Conservation (phyloP, 2,113 vertebrate genomes). For the Sphyrna mokarran region DNA sequence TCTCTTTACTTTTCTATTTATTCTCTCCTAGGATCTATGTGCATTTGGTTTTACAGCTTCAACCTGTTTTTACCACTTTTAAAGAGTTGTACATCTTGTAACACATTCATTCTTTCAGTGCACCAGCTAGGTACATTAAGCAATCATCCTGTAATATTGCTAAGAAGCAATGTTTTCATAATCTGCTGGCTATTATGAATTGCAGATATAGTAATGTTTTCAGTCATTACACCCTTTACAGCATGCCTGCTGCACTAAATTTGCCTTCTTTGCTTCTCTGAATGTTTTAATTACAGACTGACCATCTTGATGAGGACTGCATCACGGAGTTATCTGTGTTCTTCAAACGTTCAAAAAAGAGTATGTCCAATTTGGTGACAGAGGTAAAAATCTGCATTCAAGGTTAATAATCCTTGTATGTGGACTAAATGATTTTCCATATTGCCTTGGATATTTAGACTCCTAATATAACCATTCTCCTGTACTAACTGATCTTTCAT, state of each 20-base stretch:
- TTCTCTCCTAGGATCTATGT: background rate
- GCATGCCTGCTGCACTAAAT: background rate
- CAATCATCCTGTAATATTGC: background rate
- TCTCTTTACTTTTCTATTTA: background rate
- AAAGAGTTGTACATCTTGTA: background rate
- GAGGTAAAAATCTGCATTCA: conserved; percentile 58
- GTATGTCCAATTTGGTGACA: conserved; percentile 63
- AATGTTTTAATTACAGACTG: conserved; percentile 58
- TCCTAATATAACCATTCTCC: background rate
- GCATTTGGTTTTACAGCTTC: background rate
- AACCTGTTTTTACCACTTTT: background rate
- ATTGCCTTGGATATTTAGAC: background rate
- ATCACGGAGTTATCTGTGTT: conserved; percentile 78
- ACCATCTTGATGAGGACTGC: conserved; percentile 83
- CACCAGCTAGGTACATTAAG: background rate
- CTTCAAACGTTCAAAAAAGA: conserved; percentile 65
- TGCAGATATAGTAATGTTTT: background rate
- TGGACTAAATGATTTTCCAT: background rate
- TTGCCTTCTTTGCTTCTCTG: background rate
- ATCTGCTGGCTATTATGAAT: background rate
- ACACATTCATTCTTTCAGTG: background rate
- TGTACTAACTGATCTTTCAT: background rate
- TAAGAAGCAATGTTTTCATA: background rate
- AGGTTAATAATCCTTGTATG: background rate
- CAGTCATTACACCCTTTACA: background rate